These are phyloP conservation scores for Motacilla alba DNA, from an alignment of 2,113 vertebrate species.

Conservation along the genomic window DNA sequence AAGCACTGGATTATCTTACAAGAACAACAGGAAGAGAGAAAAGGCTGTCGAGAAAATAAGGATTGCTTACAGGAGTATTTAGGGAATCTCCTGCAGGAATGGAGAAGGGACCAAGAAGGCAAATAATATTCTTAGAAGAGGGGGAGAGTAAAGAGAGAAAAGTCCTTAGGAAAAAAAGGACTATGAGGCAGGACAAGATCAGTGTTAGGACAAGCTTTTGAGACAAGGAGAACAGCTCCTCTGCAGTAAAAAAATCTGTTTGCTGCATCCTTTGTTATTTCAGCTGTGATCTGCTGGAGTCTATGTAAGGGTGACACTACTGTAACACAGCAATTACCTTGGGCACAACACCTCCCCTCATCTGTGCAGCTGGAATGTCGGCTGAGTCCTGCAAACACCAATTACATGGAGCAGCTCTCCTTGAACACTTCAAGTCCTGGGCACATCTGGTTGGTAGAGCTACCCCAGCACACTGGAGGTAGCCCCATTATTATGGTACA, in stretches of 20 bases:
- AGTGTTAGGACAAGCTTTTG: neutral
- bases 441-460: neutral
- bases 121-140: neutral
- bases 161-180: neutral
- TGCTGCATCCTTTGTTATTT: neutral
- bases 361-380: neutral
- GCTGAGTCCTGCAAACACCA: neutral
- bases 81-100: neutral
- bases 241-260: neutral
- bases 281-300: neutral
- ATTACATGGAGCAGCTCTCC: neutral
- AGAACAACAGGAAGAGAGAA: neutral
- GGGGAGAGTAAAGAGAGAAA: neutral
- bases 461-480: neutral
- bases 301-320: neutral
- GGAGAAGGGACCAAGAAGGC: neutral
- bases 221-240: neutral
- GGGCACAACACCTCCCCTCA: neutral
- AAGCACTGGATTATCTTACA: neutral
- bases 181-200: neutral
- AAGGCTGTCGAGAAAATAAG: neutral
- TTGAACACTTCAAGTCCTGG: neutral
- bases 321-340: fast-evolving
- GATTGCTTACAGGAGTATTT: neutral
- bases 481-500: fast-evolving